Conservation (phyloP, 2,888 invertebrate species). For the Cremastinae sp. region DNA sequence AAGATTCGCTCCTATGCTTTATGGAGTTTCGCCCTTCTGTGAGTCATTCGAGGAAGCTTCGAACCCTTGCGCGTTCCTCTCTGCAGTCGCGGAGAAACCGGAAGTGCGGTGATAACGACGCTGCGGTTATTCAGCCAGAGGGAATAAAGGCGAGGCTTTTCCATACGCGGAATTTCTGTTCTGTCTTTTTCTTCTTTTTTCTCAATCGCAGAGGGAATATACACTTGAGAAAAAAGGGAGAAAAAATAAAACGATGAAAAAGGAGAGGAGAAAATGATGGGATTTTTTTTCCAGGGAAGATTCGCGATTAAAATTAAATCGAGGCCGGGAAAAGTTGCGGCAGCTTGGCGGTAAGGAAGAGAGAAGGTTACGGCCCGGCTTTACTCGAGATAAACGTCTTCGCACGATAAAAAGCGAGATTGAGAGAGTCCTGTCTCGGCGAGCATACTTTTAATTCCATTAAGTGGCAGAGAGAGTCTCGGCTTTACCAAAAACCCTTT, state of each 20-base stretch:
- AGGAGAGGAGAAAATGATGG: constrained; percentile 1
- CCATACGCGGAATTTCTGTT: background rate
- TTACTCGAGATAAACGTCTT: constrained; percentile 74
- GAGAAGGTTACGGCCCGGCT: constrained; percentile 63
- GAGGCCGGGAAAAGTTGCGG: constrained; percentile 49
- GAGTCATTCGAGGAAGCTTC: constrained; percentile 11
- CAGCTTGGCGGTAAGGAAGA: constrained; percentile 48
- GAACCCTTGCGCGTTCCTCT: constrained; percentile 42
- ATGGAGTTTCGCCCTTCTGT: constrained; percentile 28
- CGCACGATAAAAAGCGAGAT: constrained; percentile 37
- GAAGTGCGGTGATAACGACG: constrained; percentile 62
- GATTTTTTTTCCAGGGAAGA: constrained; percentile 5
- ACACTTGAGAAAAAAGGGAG: background rate
- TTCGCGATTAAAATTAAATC: background rate
- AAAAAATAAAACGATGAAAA: constrained; percentile 12
- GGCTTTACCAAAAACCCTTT: constrained; percentile 60
- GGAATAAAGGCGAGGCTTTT: constrained; percentile 18
- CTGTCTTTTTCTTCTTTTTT: constrained; percentile 41
- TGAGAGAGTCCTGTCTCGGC: constrained; percentile 67
- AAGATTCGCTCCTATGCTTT: background rate
- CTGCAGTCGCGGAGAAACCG: constrained; percentile 52
- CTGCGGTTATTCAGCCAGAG: constrained; percentile 57
- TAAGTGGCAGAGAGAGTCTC: constrained; percentile 67
- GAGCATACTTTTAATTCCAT: constrained; percentile 77
- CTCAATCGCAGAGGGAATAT: constrained; percentile 27